phyloP scores from a whole-genome alignment of 2,113 vertebrate genomes.

The Atherinomorus stipes region DNA sequence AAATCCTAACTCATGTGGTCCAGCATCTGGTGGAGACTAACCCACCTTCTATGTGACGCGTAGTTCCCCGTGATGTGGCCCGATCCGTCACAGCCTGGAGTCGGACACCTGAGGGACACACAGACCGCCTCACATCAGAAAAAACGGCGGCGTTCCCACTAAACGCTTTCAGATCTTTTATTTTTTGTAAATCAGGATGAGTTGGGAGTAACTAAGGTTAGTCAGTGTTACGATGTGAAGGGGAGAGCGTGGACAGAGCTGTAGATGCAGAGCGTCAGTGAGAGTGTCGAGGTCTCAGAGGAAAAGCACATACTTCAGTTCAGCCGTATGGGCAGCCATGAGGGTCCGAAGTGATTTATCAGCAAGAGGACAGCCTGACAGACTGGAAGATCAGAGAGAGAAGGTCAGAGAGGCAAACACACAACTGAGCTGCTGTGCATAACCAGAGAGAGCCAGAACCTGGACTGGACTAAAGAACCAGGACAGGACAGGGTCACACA shows the following conservation, averaged over 20 bases:
- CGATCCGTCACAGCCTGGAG: slow-evolving; percentile 96
- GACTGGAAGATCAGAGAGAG: slow-evolving; percentile 90
- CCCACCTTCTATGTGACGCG: slow-evolving; percentile 96
- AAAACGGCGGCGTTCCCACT: background rate
- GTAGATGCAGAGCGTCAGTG: slow-evolving; percentile 54
- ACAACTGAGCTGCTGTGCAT: slow-evolving; percentile 54
- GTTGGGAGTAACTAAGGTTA: background rate
- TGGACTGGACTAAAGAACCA: slow-evolving; percentile 41
- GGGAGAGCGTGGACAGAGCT: slow-evolving; percentile 57
- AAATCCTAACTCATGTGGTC: background rate
- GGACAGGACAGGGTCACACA: slow-evolving; percentile 40
- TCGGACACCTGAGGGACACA: slow-evolving; percentile 89
- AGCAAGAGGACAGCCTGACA: slow-evolving; percentile 99
- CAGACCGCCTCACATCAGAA: slow-evolving; percentile 1
- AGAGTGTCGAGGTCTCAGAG: slow-evolving; percentile 72
- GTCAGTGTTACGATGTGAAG: slow-evolving; percentile 5
- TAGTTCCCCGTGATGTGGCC: slow-evolving; percentile 99
- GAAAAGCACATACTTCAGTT: slow-evolving; percentile 98
- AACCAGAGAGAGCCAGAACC: slow-evolving; percentile 52
- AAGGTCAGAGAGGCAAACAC: slow-evolving; percentile 66
- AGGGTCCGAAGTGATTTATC: slow-evolving; percentile 99
- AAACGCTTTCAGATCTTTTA: slow-evolving; percentile 20
- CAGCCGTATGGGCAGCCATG: slow-evolving; percentile 99
- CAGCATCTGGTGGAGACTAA: no score
- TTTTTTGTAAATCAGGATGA: slow-evolving; percentile 11